A percentile compares a stretch with the other conserved stretches of the same genome.
Conservation (phyloP, 2,888 invertebrate genomes). For the Drosophila falleni region DNA sequence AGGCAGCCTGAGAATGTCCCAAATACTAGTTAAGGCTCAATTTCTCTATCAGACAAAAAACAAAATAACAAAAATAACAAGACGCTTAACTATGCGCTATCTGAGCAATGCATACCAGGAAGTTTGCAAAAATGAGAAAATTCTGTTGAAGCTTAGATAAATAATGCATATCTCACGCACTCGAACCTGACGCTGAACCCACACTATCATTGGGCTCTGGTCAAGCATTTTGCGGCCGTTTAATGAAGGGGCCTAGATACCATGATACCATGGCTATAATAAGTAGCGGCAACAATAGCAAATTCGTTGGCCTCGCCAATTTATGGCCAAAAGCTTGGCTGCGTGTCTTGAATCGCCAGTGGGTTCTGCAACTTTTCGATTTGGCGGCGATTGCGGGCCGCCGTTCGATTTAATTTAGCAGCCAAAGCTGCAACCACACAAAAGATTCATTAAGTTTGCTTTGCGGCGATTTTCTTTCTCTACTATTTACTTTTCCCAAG, state of each 20-base stretch:
- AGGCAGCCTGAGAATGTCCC: slow-evolving; percentile 62
- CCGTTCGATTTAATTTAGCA: slow-evolving; percentile 70
- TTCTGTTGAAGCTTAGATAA: slow-evolving; percentile 70
- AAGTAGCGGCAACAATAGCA: slow-evolving; percentile 53
- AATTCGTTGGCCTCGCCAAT: slow-evolving; percentile 57
- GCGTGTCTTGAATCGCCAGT: slow-evolving; percentile 46
- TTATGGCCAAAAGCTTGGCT: slow-evolving; percentile 57
- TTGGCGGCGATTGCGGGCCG: slow-evolving; percentile 64
- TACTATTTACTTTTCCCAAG: slow-evolving; percentile 75
- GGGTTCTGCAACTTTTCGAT: slow-evolving; percentile 52
- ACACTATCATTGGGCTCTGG: slow-evolving; percentile 24
- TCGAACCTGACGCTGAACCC: slow-evolving; percentile 54
- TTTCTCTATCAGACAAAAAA: slow-evolving; percentile 54
- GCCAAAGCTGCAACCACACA: slow-evolving; percentile 43
- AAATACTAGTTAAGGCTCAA: slow-evolving; percentile 57
- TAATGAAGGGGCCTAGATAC: slow-evolving; percentile 75
- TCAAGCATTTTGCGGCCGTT: slow-evolving; percentile 40
- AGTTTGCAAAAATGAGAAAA: slow-evolving; percentile 61
- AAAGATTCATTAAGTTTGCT: slow-evolving; percentile 73
- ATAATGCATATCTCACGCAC: slow-evolving; percentile 85
- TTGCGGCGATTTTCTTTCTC: slow-evolving; percentile 51
- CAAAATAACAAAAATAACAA: slow-evolving; percentile 32
- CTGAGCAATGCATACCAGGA: slow-evolving; percentile 63
- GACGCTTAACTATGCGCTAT: slow-evolving; percentile 21
- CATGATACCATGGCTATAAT: slow-evolving; percentile 55